phyloP scores from a whole-genome alignment of 1,140 invertebrate species.

The Colletes gigas region DNA sequence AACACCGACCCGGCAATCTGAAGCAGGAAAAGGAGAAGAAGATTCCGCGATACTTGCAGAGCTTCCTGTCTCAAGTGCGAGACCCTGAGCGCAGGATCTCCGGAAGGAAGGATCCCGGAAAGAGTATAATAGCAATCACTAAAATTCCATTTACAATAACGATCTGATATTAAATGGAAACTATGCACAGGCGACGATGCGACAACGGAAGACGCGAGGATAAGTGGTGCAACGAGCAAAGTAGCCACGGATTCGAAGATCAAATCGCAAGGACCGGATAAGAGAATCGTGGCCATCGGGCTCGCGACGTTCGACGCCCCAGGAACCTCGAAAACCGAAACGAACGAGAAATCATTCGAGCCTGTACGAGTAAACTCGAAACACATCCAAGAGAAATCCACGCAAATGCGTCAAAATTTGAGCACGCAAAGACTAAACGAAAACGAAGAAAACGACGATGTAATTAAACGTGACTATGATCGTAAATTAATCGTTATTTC shows the following conservation, averaged over 20 bases:
- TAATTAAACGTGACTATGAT: neutral
- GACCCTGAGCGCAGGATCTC: neutral
- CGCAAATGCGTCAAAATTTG: conserved; percentile 58
- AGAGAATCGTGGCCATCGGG: neutral
- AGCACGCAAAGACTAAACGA: conserved; percentile 47
- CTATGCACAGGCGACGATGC: neutral
- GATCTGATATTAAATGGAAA: neutral
- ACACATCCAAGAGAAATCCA: conserved; percentile 37
- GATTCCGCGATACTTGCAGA: conserved; percentile 27
- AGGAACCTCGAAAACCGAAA: neutral
- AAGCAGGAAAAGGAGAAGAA: conserved; percentile 33
- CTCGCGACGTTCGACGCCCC: conserved; percentile 9
- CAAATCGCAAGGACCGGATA: neutral
- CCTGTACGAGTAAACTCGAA: neutral
- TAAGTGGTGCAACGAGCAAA: neutral
- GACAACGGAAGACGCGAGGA: neutral
- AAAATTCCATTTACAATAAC: too few relatives aligned
- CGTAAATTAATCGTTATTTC: neutral
- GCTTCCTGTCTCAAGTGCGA: conserved; percentile 18
- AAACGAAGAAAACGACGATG: conserved; percentile 54
- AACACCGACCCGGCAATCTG: conserved; percentile 35
- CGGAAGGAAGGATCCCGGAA: neutral
- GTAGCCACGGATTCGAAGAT: neutral
- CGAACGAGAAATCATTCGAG: neutral
- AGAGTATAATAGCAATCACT: neutral